Percentiles rank a stretch among this genome's conserved stretches.
These are phyloP conservation scores for Potamarius usumacintae DNA, from an alignment of 2,113 vertebrate species.

Conservation along the genomic window DNA sequence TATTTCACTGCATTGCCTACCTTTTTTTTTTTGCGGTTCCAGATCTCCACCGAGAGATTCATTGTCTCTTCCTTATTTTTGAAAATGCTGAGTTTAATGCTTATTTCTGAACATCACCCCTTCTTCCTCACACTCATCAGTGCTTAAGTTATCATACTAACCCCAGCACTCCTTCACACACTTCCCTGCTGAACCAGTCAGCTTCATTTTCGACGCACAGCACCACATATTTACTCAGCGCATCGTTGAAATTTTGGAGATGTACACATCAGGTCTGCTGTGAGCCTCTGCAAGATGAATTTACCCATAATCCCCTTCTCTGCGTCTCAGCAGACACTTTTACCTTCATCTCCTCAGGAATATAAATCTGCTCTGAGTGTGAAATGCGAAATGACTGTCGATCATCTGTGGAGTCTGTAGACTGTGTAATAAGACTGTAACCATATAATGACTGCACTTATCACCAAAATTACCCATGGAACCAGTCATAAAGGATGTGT, in stretches of 20 bases:
- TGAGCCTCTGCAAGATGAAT: not conserved
- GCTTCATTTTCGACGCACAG: not conserved
- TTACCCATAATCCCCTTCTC: not conserved
- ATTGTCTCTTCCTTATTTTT: too few species aligned
- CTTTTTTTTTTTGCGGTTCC: too few species aligned
- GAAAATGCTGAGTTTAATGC: too few species aligned
- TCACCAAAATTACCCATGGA: too few species aligned
- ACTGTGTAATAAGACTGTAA: not conserved
- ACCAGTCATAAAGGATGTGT: too few species aligned
- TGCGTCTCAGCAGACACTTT: not conserved
- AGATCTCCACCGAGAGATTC: too few species aligned
- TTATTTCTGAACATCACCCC: too few species aligned
- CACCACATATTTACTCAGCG: not conserved
- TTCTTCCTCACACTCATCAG: not conserved
- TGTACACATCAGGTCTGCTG: not conserved
- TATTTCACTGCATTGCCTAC: too few species aligned
- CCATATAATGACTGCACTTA: not conserved
- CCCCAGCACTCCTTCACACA: not conserved
- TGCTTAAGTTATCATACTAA: not conserved
- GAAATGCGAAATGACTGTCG: not conserved
- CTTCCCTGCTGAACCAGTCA: not conserved
- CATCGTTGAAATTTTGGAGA: not conserved
- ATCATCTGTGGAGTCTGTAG: not conserved
- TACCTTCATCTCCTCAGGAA: slow-evolving; percentile 8
- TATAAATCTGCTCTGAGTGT: not conserved